Base-by-base conservation (phyloP, 1,140 invertebrate species). In the Octopus sinensis region DNA sequence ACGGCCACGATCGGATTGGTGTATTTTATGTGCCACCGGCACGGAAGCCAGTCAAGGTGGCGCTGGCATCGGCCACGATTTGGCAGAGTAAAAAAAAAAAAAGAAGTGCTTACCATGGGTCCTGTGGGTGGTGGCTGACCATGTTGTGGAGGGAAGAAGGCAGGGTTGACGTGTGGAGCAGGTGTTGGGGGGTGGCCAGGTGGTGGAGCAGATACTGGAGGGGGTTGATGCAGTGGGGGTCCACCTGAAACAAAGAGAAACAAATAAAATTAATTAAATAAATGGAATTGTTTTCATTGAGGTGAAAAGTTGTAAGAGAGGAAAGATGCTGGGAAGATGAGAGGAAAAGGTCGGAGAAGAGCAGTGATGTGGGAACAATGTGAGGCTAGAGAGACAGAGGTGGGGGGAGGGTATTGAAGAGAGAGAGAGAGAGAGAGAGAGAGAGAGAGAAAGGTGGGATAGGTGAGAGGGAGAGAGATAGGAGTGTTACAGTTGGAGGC, bases 111-210 rank as follows among this genome's bases (percentile, higher is more conserved):
- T 76, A 85, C 84, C 43, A 83, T 82, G 84, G 82, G 84, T 56
- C 82, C 81, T 53, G 85, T 82, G 81, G 87, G 88, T 53, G 87
- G 87, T 12, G 87, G 87, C 62, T 80, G 86, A 54, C 83, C 83
- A 76, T 85, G 84, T 43, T 87, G 84, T 30, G 85, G 82, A 9
- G 86, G 86, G 91, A 98, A 98, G 93, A 98, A 98, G 76, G 96
- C 96, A 62, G 96, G 97, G 92, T 98, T 98, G 77, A 98, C 96
- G 90, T 98, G 96, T 43, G 96, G 96, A 56, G 96, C 96, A 54
- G 96, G 96, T 56, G 94, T 82, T 56, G 82, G 80, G 53, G 85
- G 81, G 54, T 85, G 86, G 51, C 86, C 82, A 53, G 81, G 30
- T n/a, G 86, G 83, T 80, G 87, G 73, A 82, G 86, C 5, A 84